Conservation (phyloP, 1,140 invertebrate species). For the Heliconius nattereri region DNA sequence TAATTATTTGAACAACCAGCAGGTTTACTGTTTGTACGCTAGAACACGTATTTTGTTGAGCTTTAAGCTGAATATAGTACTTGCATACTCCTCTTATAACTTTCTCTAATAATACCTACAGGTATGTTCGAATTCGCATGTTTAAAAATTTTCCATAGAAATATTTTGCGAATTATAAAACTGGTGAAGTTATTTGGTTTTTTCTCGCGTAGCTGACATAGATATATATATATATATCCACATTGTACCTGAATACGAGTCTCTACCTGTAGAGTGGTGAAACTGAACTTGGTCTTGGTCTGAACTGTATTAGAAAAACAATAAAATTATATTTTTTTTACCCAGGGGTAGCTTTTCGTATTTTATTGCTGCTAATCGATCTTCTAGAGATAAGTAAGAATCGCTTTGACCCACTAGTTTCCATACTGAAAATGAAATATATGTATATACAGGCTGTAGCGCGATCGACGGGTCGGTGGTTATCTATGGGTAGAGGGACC, state of each 20-base stretch:
- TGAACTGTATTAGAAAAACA: no score
- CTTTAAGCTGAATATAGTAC: constrained; percentile 20
- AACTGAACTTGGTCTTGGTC: no score
- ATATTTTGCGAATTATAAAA: background rate
- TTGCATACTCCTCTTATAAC: constrained; percentile 20
- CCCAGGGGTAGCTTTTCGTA: constrained; percentile 42
- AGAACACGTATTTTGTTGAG: constrained; percentile 20
- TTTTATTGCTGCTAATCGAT: constrained; percentile 39
- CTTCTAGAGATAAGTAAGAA: constrained; percentile 23
- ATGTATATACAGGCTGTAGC: background rate
- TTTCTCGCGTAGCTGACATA: no score
- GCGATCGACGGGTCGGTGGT: no score
- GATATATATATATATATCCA: no score
- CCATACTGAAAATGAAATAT: constrained; percentile 37
- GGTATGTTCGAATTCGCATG: background rate
- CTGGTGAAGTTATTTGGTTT: no score
- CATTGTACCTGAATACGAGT: no score
- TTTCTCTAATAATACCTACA: constrained; percentile 25
- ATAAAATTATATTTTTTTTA: no score
- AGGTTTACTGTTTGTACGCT: constrained; percentile 18
- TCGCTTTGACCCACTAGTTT: constrained; percentile 24
- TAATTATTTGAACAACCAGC: constrained; percentile 26
- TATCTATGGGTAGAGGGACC: no score
- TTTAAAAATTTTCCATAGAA: background rate
- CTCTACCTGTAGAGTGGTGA: no score